phyloP scores from a whole-genome alignment of 2,888 invertebrate species.

The Drosophila anomalipes region DNA sequence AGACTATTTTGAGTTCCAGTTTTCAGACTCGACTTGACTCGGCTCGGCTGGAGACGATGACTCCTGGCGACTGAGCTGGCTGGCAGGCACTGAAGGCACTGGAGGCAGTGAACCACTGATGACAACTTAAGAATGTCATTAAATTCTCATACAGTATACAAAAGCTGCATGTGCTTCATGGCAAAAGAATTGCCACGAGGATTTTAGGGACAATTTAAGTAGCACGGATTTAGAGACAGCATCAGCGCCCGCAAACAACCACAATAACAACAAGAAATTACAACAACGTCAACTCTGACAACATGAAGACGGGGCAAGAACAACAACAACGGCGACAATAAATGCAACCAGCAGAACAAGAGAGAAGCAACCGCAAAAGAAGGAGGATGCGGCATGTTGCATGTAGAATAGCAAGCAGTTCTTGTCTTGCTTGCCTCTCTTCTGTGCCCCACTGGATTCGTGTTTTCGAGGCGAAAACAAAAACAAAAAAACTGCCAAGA shows the following conservation, averaged over 20 bases:
- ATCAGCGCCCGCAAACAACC: constrained; percentile 54
- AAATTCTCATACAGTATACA: constrained; percentile 79
- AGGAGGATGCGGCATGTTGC: constrained; percentile 54
- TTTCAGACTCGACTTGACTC: constrained; percentile 19
- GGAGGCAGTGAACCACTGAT: constrained; percentile 67
- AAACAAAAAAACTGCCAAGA: constrained; percentile 41
- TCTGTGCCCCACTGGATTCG: constrained; percentile 33
- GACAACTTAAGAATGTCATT: constrained; percentile 84
- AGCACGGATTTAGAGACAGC: constrained; percentile 80
- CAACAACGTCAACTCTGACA: constrained; percentile 52
- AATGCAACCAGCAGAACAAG: constrained; percentile 32
- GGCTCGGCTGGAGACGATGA: constrained; percentile 33
- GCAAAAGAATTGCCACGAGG: constrained; percentile 81
- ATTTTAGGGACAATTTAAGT: constrained; percentile 82
- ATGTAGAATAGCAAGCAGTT: constrained; percentile 68
- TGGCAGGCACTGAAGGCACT: constrained; percentile 18
- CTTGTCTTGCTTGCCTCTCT: constrained; percentile 39
- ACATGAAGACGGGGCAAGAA: constrained; percentile 61
- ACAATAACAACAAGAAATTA: constrained; percentile 33
- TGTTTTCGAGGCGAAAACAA: constrained; percentile 30
- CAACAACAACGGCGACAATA: constrained; percentile 30
- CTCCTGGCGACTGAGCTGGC: constrained; percentile 50
- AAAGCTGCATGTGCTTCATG: constrained; percentile 79
- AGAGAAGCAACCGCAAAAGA: constrained; percentile 37
- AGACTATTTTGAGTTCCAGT: constrained; percentile 37